These are phyloP conservation scores for Belonocnema kinseyi DNA, from an alignment of 1,140 invertebrate genomes.

Conservation along the genomic window DNA sequence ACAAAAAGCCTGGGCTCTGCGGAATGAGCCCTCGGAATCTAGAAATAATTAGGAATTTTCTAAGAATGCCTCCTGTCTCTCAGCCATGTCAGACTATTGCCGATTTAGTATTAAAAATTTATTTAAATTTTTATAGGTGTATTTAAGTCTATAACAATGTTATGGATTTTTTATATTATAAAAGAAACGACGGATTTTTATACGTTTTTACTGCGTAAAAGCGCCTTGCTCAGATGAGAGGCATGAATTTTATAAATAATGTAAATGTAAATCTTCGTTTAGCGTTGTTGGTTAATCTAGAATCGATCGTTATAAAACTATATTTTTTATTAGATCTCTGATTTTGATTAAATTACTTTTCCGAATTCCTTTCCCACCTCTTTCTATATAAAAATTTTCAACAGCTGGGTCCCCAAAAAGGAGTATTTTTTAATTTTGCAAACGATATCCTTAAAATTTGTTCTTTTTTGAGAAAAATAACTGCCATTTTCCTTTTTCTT, in stretches of 20 bases:
- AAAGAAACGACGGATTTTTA: slow-evolving; percentile 4
- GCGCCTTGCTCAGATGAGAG: not conserved
- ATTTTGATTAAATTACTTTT: slow-evolving; percentile 31
- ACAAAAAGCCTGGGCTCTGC: not conserved
- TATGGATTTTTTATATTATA: not conserved
- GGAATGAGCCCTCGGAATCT: slow-evolving; percentile 44
- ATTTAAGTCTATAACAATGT: slow-evolving; percentile 32
- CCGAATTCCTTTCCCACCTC: not conserved
- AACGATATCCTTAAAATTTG: no score
- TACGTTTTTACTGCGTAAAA: slow-evolving; percentile 20
- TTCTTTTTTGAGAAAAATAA: no score
- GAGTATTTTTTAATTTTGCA: no score
- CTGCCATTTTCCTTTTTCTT: no score
- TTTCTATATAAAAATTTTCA: no score
- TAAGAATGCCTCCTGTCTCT: slow-evolving; percentile 33
- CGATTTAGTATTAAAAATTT: slow-evolving; percentile 43
- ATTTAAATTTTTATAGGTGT: slow-evolving; percentile 46
- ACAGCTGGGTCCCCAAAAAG: no score
- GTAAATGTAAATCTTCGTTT: slow-evolving; percentile 50
- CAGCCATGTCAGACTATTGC: slow-evolving; percentile 48
- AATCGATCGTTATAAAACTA: slow-evolving; percentile 57
- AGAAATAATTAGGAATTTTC: slow-evolving; percentile 53
- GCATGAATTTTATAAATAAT: not conserved
- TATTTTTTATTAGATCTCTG: slow-evolving; percentile 57
- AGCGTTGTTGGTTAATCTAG: slow-evolving; percentile 45